phyloP scores from a whole-genome alignment of 1,140 invertebrate genomes.

The Thaumatotibia leucotreta region DNA sequence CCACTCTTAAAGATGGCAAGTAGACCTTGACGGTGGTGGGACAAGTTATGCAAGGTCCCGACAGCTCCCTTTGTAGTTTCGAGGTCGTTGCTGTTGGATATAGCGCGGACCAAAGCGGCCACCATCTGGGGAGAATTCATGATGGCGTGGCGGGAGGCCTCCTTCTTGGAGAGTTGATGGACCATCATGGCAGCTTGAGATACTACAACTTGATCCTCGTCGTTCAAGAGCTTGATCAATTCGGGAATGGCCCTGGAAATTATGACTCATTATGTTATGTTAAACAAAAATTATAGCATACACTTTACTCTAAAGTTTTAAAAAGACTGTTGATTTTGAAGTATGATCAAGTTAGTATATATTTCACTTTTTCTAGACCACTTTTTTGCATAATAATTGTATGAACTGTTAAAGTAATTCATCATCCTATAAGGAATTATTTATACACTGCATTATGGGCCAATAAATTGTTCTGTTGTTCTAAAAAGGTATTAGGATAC shows the following conservation, averaged over 20 bases:
- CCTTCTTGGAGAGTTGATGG: conserved; percentile 98
- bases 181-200: conserved; percentile 99
- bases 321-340: no score
- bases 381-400: no score
- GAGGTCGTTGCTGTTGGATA: conserved; percentile 96
- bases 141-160: conserved; percentile 97
- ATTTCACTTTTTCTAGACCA: no score
- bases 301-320: no score
- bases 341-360: no score
- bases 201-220: conserved; percentile 99
- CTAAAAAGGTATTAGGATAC: no score
- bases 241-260: conserved; percentile 93
- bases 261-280: background rate
- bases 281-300: no score
- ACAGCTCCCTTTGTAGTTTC: conserved; percentile 98
- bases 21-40: conserved; percentile 97
- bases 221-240: conserved; percentile 97
- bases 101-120: conserved; percentile 94
- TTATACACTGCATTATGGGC: no score
- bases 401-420: background rate
- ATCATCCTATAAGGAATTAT: no score
- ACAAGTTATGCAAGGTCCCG: conserved; percentile 97
- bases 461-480: no score
- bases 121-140: conserved; percentile 99
- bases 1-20: conserved; percentile 99